These are phyloP conservation scores for Sitobion miscanthi DNA, from an alignment of 1,140 invertebrate genomes.

Conservation along the genomic window DNA sequence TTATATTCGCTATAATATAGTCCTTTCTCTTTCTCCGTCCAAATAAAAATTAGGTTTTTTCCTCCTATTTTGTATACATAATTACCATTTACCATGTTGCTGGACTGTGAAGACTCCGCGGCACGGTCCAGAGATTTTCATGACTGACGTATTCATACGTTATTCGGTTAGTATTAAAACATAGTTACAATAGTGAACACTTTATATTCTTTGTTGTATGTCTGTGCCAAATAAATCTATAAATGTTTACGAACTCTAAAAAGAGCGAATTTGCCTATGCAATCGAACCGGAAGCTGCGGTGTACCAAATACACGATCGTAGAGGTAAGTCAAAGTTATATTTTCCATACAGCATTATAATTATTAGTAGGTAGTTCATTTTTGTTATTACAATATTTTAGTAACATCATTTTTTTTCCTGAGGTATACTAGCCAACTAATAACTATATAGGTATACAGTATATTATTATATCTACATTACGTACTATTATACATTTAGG, in stretches of 20 bases:
- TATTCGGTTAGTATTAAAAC: conserved; percentile 38
- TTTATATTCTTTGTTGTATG: neutral
- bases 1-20: conserved; percentile 1
- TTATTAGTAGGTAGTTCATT: neutral
- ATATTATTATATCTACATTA: neutral
- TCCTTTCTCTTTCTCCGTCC: conserved; percentile 44
- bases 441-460: no score
- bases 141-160: conserved; percentile 19
- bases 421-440: no score
- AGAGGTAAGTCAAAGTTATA: neutral
- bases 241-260: conserved; percentile 51
- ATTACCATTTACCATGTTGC: conserved; percentile 45
- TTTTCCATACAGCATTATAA: neutral
- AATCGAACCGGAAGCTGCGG: conserved; percentile 44
- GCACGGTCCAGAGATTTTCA: conserved; percentile 47
- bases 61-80: neutral
- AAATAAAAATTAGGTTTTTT: conserved; percentile 34
- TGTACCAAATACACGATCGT: conserved; percentile 50
- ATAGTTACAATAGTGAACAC: conserved; percentile 17
- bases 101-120: conserved; percentile 49
- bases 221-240: neutral
- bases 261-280: conserved; percentile 53
- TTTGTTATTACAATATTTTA: neutral
- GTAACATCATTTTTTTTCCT: neutral
- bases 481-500: neutral